Percentiles rank a stretch among this genome's conserved stretches.
Conservation (phyloP, 1,140 invertebrate genomes). For the Cydia fagiglandana region DNA sequence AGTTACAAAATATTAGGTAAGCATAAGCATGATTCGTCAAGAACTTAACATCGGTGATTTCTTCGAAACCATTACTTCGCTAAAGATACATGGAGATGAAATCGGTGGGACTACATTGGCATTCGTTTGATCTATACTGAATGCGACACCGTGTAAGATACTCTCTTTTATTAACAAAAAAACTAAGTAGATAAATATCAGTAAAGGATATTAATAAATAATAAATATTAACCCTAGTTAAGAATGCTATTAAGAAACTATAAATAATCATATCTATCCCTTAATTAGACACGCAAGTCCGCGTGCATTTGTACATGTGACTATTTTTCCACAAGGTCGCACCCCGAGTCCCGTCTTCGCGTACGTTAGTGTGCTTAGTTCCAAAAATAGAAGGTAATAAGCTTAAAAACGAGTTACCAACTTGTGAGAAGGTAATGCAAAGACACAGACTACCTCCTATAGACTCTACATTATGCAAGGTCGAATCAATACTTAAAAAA, state of each 20-base stretch:
- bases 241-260: not conserved
- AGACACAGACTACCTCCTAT: not conserved
- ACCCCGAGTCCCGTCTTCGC: slow-evolving; percentile 13
- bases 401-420: slow-evolving; percentile 26
- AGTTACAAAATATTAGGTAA: too few relatives aligned
- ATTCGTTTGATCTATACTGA: too few relatives aligned
- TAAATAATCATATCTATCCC: not conserved
- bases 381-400: slow-evolving; percentile 29
- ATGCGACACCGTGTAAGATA: too few relatives aligned
- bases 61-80: too few relatives aligned
- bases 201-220: not conserved
- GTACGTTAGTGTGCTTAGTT: slow-evolving; percentile 12
- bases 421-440: slow-evolving; percentile 1
- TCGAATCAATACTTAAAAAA: not conserved
- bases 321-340: slow-evolving; percentile 36
- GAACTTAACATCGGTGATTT: too few relatives aligned
- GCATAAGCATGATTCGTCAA: too few relatives aligned
- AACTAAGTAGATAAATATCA: not conserved
- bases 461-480: not conserved
- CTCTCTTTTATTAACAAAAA: too few relatives aligned
- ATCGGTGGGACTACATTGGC: too few relatives aligned
- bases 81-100: too few relatives aligned
- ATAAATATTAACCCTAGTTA: not conserved
- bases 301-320: not conserved
- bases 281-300: slow-evolving; percentile 7